These are phyloP conservation scores for Mallotus villosus DNA, from an alignment of 2,797 vertebrate genomes.

Conservation along the genomic window DNA sequence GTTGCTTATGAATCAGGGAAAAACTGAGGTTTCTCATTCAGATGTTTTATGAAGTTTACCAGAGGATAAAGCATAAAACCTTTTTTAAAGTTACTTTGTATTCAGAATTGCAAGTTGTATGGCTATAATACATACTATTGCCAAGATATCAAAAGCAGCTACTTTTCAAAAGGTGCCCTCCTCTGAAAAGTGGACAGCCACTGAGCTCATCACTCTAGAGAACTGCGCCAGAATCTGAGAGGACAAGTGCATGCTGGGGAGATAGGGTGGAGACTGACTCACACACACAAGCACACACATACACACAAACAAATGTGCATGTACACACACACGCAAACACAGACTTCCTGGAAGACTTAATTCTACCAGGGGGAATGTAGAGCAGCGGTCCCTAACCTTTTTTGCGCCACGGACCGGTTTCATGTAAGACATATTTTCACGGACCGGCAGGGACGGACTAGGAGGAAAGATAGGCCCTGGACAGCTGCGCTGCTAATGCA, in stretches of 20 bases:
- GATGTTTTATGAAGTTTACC: constrained; percentile 38
- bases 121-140: neutral
- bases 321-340: constrained; percentile 50
- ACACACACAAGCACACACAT: constrained; percentile 12
- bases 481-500: no score
- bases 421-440: no score
- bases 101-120: no score
- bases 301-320: constrained; percentile 25
- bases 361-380: constrained; percentile 77
- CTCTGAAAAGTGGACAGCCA: neutral
- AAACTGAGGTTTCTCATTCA: neutral
- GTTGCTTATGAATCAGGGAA: neutral
- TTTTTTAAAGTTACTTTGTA: no score
- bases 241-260: constrained; percentile 56
- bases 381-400: no score
- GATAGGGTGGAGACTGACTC: constrained; percentile 23
- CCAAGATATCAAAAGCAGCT: neutral
- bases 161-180: constrained; percentile 27
- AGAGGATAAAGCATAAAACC: constrained; percentile 45
- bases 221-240: constrained; percentile 35
- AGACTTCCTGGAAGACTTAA: constrained; percentile 41
- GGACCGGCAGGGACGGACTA: no score
- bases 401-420: no score
- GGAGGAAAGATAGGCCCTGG: no score
- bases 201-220: constrained; percentile 51